Evolutionary conservation across 1,140 invertebrate genomes (phyloP).

Genomic region (Drosophila miranda): DNA sequence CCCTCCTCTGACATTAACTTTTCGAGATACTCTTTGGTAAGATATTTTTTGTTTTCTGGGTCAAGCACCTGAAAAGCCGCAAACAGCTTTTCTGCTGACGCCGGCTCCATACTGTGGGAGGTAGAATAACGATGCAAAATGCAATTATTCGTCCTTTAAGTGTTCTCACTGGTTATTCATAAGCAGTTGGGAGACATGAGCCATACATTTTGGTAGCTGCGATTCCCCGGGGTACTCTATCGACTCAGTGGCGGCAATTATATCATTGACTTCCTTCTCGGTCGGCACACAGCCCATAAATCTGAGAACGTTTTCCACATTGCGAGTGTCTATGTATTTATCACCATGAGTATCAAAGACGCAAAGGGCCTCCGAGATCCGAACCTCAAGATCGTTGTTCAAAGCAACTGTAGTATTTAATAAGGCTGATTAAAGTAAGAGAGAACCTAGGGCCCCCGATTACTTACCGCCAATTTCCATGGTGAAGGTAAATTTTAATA

Average conservation of each 20-base stretch:
- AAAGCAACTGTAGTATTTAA: conserved; percentile 56
- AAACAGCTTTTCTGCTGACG: conserved; percentile 89
- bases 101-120: conserved; percentile 83
- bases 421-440: background rate
- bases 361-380: conserved; percentile 92
- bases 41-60: conserved; percentile 87
- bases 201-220: conserved; percentile 86
- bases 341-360: conserved; percentile 94
- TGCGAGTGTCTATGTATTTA: conserved; percentile 92
- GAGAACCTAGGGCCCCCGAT: background rate
- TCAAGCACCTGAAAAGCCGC: conserved; percentile 93
- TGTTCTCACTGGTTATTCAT: conserved; percentile 55
- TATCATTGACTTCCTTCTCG: conserved; percentile 89
- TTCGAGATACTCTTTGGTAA: conserved; percentile 87
- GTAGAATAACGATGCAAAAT: background rate
- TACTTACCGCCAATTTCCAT: conserved; percentile 65
- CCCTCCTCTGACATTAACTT: conserved; percentile 91
- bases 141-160: background rate
- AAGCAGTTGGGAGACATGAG: conserved; percentile 86
- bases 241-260: conserved; percentile 90
- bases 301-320: conserved; percentile 94
- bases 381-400: conserved; percentile 87
- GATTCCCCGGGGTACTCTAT: conserved; percentile 88
- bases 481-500: conserved; percentile 7
- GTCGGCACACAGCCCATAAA: conserved; percentile 90